These are phyloP conservation scores for Galerucella nymphaeae DNA, from an alignment of 2,888 invertebrate species.

Conservation along the genomic window DNA sequence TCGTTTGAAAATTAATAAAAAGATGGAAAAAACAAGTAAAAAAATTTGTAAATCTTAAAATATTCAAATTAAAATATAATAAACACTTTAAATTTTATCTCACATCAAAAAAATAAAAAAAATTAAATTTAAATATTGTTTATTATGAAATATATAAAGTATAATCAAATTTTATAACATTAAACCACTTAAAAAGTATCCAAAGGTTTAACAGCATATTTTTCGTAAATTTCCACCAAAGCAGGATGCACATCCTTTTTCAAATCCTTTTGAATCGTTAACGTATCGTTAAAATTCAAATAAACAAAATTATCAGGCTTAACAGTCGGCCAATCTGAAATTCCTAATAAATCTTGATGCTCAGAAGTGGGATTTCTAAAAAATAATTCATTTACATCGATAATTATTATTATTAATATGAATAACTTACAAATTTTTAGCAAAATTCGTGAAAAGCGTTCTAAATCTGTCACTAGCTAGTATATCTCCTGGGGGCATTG, in stretches of 20 bases:
- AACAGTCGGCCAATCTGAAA: slow-evolving; percentile 43
- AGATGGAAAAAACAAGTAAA: too few species aligned
- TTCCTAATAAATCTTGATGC: slow-evolving; percentile 40
- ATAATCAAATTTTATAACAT: neutral
- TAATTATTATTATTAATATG: too few species aligned
- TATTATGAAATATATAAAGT: too few species aligned
- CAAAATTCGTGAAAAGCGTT: slow-evolving; percentile 70
- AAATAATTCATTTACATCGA: neutral
- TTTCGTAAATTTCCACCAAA: slow-evolving; percentile 36
- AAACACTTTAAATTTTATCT: too few species aligned
- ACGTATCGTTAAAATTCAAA: slow-evolving; percentile 42
- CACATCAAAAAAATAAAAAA: too few species aligned
- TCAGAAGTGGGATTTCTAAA: slow-evolving; percentile 42
- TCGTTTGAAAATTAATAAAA: too few species aligned
- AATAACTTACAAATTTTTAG: slow-evolving; percentile 66
- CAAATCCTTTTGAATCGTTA: slow-evolving; percentile 38
- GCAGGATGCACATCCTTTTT: slow-evolving; percentile 36
- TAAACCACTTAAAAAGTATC: slow-evolving; percentile 26
- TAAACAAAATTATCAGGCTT: slow-evolving; percentile 35
- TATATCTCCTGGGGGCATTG: slow-evolving; percentile 32
- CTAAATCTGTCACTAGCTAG: slow-evolving; percentile 30
- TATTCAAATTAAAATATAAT: too few species aligned
- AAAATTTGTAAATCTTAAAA: too few species aligned
- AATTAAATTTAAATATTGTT: too few species aligned
- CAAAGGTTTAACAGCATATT: slow-evolving; percentile 31